Conservation (phyloP, 2,797 vertebrate genomes). For the Kryptolebias ocellatus region DNA sequence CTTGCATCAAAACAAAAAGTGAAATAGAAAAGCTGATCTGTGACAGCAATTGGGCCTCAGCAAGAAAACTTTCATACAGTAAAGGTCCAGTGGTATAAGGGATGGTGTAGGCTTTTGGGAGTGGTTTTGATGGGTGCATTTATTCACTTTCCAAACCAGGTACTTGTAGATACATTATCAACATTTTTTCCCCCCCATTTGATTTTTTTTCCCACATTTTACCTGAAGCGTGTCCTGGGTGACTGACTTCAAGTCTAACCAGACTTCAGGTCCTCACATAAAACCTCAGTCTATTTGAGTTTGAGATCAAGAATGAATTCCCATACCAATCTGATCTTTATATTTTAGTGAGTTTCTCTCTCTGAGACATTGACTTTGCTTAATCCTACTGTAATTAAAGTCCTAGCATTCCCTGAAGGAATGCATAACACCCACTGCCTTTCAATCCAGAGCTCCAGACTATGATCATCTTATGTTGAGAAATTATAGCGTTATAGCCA, state of each 20-base stretch:
- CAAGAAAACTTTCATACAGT: constrained; percentile 1
- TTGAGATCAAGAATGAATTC: constrained; percentile 13
- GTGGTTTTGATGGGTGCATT: background rate
- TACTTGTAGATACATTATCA: background rate
- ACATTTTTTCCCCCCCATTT: constrained; percentile 7
- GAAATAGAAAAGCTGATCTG: background rate
- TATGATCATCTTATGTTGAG: too few relatives aligned
- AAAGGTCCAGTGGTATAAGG: background rate
- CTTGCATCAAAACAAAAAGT: constrained; percentile 14
- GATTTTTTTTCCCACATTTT: background rate
- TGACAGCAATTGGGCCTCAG: background rate
- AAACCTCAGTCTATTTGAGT: background rate
- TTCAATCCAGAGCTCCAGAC: too few relatives aligned
- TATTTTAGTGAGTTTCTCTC: background rate
- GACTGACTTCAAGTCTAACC: constrained; percentile 3
- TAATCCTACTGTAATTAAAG: too few relatives aligned
- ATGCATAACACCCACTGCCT: too few relatives aligned
- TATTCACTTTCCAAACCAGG: background rate
- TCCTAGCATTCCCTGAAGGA: too few relatives aligned
- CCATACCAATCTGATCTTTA: constrained; percentile 5
- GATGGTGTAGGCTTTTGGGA: background rate
- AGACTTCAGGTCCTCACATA: background rate
- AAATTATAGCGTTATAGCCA: too few relatives aligned
- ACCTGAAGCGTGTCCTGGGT: background rate
- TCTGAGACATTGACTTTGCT: background rate